Evolutionary conservation across 2,888 invertebrate species (phyloP).

Genomic region (Xestia c-nigrum): DNA sequence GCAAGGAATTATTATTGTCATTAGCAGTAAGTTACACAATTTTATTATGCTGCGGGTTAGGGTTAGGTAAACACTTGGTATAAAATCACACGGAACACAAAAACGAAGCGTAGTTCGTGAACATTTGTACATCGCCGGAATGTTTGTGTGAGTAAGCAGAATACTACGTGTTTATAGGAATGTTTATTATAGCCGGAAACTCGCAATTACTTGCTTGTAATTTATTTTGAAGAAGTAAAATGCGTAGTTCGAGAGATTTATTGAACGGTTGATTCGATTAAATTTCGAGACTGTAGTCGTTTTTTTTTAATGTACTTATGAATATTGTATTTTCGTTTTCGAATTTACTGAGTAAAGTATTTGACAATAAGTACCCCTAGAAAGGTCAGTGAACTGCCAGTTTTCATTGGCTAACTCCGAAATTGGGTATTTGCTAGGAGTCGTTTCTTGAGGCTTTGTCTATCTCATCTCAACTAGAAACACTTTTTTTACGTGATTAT

Average conservation of each 20-base stretch:
- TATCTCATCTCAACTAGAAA: not conserved
- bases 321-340: conserved; percentile 8
- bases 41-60: conserved; percentile 29
- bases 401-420: not conserved
- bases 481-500: not conserved
- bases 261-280: conserved; percentile 20
- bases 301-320: not conserved
- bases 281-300: conserved; percentile 28
- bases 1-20: not conserved
- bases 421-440: not conserved
- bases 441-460: not conserved
- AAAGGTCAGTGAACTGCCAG: not conserved
- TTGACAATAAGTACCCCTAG: not conserved
- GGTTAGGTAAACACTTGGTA: conserved; percentile 51
- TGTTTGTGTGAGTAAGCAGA: conserved; percentile 64
- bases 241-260: conserved; percentile 24
- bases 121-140: conserved; percentile 64
- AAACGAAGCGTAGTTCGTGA: conserved; percentile 58
- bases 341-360: not conserved
- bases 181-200: conserved; percentile 40
- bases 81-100: conserved; percentile 65
- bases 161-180: conserved; percentile 56
- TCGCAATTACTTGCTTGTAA: not conserved
- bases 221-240: not conserved
- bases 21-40: conserved; percentile 6